Percentiles rank a stretch among this genome's conserved stretches.
Evolutionary conservation across 2,797 vertebrate genomes (phyloP).

Genomic region (Triplophysa bombifrons): DNA sequence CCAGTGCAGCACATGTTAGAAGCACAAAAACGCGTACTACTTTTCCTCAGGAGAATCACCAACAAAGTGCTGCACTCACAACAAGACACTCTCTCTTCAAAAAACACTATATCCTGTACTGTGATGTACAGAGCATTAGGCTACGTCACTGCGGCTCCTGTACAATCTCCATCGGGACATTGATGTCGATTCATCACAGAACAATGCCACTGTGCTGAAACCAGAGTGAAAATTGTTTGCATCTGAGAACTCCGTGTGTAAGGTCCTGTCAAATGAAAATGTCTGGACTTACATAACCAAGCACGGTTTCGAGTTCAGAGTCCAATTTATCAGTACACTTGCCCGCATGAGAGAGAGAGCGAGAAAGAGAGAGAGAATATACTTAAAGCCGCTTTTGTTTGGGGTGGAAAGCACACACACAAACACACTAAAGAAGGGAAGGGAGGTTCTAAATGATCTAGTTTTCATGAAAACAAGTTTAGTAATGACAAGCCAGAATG

Average conservation of each 20-base stretch:
- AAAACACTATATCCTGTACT: background rate
- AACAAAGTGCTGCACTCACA: slow-evolving; percentile 37
- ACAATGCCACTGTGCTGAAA: slow-evolving; percentile 3
- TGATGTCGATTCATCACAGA: slow-evolving; percentile 19
- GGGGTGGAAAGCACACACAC: background rate
- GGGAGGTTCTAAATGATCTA: background rate
- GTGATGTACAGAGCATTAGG: slow-evolving; percentile 23
- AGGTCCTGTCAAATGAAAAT: slow-evolving; percentile 31
- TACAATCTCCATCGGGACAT: slow-evolving; percentile 4
- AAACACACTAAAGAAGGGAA: background rate
- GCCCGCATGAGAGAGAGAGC: slow-evolving; percentile 11
- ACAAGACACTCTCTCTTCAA: slow-evolving; percentile 2
- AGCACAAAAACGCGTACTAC: slow-evolving; percentile 9
- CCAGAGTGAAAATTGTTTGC: slow-evolving; percentile 20
- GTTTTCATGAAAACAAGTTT: background rate
- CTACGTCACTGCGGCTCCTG: slow-evolving; percentile 7
- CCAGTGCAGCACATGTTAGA: background rate
- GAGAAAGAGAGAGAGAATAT: background rate
- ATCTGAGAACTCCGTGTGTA: background rate
- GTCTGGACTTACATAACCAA: slow-evolving; percentile 25
- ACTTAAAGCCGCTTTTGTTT: too few relatives aligned
- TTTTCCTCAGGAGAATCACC: slow-evolving; percentile 36
- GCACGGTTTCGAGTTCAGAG: slow-evolving; percentile 24
- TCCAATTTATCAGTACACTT: slow-evolving; percentile 21
- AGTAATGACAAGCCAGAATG: background rate